These are phyloP conservation scores for Planococcus citri DNA, from an alignment of 1,140 invertebrate species.

Conservation along the genomic window DNA sequence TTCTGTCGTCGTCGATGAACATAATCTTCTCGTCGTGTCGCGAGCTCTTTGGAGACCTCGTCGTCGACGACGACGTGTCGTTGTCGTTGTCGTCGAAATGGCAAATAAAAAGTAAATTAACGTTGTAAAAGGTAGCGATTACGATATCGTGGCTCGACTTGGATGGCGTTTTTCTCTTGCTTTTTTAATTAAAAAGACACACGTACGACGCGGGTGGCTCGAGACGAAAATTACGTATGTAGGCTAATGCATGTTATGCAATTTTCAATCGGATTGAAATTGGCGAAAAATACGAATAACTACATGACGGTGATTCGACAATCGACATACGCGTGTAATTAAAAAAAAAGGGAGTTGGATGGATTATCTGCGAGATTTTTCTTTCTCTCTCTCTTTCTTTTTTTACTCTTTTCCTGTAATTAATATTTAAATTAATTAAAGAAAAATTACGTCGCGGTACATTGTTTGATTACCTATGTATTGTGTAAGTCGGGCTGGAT, in stretches of 20 bases:
- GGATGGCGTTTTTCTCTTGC: neutral
- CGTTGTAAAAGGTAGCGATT: neutral
- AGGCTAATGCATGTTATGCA: neutral
- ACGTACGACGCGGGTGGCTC: neutral
- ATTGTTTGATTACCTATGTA: neutral
- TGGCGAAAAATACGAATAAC: neutral
- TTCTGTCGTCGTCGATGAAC: no score
- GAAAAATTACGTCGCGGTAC: neutral
- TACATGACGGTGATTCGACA: no score
- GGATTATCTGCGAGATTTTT: neutral
- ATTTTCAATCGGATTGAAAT: neutral
- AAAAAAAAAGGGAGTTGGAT: neutral
- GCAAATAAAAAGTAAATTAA: slow-evolving; percentile 4
- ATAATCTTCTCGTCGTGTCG: no score
- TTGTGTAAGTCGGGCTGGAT: neutral
- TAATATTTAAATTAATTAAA: slow-evolving; percentile 5
- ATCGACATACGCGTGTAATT: neutral
- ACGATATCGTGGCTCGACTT: neutral
- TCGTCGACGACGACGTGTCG: no score
- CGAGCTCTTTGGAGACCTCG: no score
- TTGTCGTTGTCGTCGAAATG: no score
- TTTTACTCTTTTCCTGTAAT: neutral
- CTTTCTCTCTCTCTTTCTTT: no score
- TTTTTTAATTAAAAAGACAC: neutral
- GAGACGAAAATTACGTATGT: neutral